Percentiles rank a stretch among this genome's conserved stretches.
phyloP scores from a whole-genome alignment of 2,113 vertebrate genomes.

The Myocastor coypus region DNA sequence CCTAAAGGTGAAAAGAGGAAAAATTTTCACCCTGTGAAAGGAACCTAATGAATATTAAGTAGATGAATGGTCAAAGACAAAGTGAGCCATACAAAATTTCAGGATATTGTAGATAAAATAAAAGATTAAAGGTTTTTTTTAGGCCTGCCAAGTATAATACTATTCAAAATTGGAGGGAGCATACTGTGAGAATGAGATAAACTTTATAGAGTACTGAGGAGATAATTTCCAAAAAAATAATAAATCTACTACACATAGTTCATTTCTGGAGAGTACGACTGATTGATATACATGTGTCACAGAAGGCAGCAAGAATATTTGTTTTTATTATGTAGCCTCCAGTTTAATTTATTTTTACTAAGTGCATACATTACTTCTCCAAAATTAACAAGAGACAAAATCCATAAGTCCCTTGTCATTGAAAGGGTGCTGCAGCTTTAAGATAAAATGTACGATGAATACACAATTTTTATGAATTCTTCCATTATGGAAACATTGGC shows the following conservation, averaged over 20 bases:
- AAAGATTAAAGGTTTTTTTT: neutral
- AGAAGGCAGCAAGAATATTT: slow-evolving; percentile 8
- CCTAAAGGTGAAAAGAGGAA: neutral
- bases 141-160: slow-evolving; percentile 18
- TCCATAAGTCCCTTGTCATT: slow-evolving; percentile 25
- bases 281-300: neutral
- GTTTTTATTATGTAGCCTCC: slow-evolving; percentile 3
- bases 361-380: slow-evolving; percentile 42
- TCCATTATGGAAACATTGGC: slow-evolving; percentile 75
- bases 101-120: neutral
- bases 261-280: slow-evolving; percentile 35
- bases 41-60: neutral
- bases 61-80: slow-evolving; percentile 20
- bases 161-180: neutral
- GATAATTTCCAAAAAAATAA: neutral
- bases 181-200: neutral
- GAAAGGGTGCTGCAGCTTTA: slow-evolving; percentile 65
- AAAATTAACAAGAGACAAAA: slow-evolving; percentile 60
- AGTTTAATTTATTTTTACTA: slow-evolving; percentile 1
- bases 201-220: neutral
- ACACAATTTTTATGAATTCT: slow-evolving; percentile 68
- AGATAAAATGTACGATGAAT: slow-evolving; percentile 61
- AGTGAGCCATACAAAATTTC: neutral
- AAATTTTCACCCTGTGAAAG: neutral
- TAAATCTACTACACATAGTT: slow-evolving; percentile 1